A percentile compares a stretch with the other conserved stretches of the same genome.
These are phyloP conservation scores for Thamnaconus septentrionalis DNA, from an alignment of 2,113 vertebrate species.

Conservation along the genomic window DNA sequence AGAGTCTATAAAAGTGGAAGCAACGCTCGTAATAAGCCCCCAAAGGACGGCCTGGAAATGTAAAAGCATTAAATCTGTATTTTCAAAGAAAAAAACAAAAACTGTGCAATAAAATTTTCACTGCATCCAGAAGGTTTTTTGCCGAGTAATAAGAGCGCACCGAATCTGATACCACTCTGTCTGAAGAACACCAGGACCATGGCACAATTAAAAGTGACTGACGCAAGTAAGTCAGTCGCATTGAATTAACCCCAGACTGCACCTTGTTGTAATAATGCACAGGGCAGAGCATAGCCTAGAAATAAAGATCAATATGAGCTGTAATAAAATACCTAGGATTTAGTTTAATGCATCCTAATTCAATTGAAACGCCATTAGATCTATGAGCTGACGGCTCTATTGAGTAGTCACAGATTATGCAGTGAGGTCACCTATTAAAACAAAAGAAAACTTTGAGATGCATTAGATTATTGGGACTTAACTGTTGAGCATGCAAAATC, in stretches of 20 bases:
- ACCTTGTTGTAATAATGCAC: conserved; percentile 22
- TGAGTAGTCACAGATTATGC: conserved; percentile 53
- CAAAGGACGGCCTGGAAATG: conserved; percentile 4
- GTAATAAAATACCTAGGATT: conserved; percentile 58
- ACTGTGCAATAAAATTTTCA: no score
- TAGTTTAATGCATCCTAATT: conserved; percentile 74
- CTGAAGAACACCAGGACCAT: not conserved
- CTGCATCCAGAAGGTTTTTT: not conserved
- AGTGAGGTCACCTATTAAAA: conserved; percentile 38
- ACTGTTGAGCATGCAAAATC: conserved; percentile 18
- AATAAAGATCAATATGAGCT: conserved; percentile 53
- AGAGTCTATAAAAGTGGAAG: conserved; percentile 31
- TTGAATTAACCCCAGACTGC: conserved; percentile 23
- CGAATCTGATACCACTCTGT: conserved; percentile 11
- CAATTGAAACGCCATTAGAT: conserved; percentile 75
- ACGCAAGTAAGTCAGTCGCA: conserved; percentile 7
- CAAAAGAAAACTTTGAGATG: conserved; percentile 22
- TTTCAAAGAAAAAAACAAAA: no score
- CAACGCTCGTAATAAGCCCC: conserved; percentile 31
- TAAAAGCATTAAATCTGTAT: not conserved
- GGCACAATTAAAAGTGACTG: conserved; percentile 10
- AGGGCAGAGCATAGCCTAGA: conserved; percentile 9
- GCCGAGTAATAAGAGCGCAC: conserved; percentile 1
- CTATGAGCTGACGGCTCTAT: conserved; percentile 60
- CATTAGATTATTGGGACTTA: conserved; percentile 18